Base-by-base conservation (phyloP, 64 coral and sea anemone genomes). In the Platygyra sinensis region DNA sequence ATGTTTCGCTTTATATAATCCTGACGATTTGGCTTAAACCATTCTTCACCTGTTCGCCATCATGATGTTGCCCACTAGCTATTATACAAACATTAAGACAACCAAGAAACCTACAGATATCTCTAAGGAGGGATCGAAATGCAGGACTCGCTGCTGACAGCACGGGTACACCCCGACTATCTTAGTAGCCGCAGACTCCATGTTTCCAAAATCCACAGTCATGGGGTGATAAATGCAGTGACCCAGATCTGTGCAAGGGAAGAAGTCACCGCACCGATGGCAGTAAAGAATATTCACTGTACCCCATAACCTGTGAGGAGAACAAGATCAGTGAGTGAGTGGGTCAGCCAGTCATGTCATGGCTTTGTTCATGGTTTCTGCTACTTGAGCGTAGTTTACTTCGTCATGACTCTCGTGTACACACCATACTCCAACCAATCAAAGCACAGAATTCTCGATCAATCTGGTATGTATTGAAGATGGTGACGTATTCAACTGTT, bases 151-250 rank as follows among this genome's bases (percentile, higher is more conserved):
- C 85, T 96, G 91, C 28, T 99, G 94, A 90, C 97, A 99, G 38
- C 97, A 99, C 0, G 97, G 97, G 80, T 95, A 96, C 62, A 95
- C 85, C 10, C 94, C 91, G 36, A 94, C 88, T 18, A 95, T 92
- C 62, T 85, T 85, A 20, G 62, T 71, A 30, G 89, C 62, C 2
- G 36, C 71, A 22, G 75, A 60, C 9, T 84, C 86, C 54, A 75
- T 30, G 5, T 92, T 79, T 25, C 64, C 72, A 64, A 83, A 99
- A 10, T 91, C 91, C 12, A 74, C 39, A 54, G 83, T 67, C 54
- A 87, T 77, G 0, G 97, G 77, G 59, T 99, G 97, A 54, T 99
- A 96, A 20, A 78, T 80, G 76, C 97, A 99, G 65, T 99, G 97
- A 51, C 94, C 94, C 54, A 99, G 67, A 67, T 99, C 97, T 51